Evolutionary conservation across 1,140 invertebrate species (phyloP).

Genomic region (Drosophila tsacasi): DNA sequence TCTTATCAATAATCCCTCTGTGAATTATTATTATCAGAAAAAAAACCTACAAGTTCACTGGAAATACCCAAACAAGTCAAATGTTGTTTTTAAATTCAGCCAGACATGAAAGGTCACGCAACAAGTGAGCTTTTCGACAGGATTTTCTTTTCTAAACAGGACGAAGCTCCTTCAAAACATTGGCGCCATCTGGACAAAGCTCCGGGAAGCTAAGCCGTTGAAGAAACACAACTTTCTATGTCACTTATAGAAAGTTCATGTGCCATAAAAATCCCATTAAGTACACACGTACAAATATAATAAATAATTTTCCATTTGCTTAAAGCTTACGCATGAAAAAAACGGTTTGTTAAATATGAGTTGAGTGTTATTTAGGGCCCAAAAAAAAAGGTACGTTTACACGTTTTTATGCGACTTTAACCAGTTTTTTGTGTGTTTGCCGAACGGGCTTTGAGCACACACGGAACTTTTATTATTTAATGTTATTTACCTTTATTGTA

Average conservation of each 20-base stretch:
- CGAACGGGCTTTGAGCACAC: not conserved
- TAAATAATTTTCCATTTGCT: constrained; percentile 31
- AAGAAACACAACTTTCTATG: constrained; percentile 27
- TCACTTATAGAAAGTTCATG: constrained; percentile 40
- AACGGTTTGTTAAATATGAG: constrained; percentile 47
- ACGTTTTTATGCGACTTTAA: constrained; percentile 34
- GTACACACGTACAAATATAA: constrained; percentile 25
- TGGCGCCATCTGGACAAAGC: constrained; percentile 59
- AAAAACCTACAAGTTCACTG: not conserved
- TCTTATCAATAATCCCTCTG: constrained; percentile 10
- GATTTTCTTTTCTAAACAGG: constrained; percentile 45
- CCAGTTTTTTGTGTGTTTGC: constrained; percentile 10
- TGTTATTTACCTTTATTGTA: constrained; percentile 23
- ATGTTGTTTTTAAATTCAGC: not conserved
- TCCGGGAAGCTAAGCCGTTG: constrained; percentile 22
- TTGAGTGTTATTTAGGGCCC: constrained; percentile 5
- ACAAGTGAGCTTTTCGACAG: constrained; percentile 52
- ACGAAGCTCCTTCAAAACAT: constrained; percentile 33
- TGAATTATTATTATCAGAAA: not conserved
- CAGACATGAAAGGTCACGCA: constrained; percentile 20
- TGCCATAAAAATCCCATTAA: constrained; percentile 46
- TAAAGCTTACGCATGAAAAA: constrained; percentile 42
- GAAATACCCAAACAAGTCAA: constrained; percentile 5
- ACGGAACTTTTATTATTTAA: constrained; percentile 12
- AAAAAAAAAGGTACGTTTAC: constrained; percentile 15